These are phyloP conservation scores for Platerodrilus igneus DNA, from an alignment of 2,888 invertebrate genomes.

Conservation along the genomic window DNA sequence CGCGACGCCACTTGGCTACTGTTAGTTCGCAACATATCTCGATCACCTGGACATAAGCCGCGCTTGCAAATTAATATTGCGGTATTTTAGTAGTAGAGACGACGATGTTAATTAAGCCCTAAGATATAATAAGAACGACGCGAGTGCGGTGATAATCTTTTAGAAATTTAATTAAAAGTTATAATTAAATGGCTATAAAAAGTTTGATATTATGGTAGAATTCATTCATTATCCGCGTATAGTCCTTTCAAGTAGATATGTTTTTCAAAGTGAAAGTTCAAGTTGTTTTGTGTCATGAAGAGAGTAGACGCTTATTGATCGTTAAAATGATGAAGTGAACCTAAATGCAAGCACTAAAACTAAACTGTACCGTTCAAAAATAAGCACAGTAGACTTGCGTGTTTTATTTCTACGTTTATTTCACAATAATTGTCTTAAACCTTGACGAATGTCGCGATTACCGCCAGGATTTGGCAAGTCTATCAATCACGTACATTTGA, in stretches of 20 bases:
- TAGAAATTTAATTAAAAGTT: slow-evolving; percentile 14
- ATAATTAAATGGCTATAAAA: slow-evolving; percentile 11
- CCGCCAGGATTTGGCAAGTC: slow-evolving; percentile 4
- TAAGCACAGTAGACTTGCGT: slow-evolving; percentile 15
- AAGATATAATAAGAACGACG: background rate
- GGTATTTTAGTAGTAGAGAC: slow-evolving; percentile 1
- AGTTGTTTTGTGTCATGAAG: slow-evolving; percentile 10
- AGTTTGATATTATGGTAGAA: background rate
- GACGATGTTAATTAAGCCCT: slow-evolving; percentile 5
- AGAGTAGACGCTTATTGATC: slow-evolving; percentile 8
- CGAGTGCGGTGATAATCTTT: slow-evolving; percentile 7
- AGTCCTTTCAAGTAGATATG: background rate
- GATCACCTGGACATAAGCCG: slow-evolving; percentile 35
- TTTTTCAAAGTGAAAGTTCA: background rate
- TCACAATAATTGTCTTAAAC: slow-evolving; percentile 10
- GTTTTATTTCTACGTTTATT: slow-evolving; percentile 13
- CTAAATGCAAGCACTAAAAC: slow-evolving; percentile 10
- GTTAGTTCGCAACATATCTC: slow-evolving; percentile 35
- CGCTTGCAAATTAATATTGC: no score
- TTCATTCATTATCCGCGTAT: background rate
- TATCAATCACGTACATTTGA: no score
- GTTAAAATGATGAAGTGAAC: slow-evolving; percentile 10
- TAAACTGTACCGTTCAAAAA: slow-evolving; percentile 12
- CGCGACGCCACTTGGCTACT: slow-evolving; percentile 35
- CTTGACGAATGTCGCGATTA: slow-evolving; percentile 9